phyloP scores from a whole-genome alignment of 2,888 invertebrate genomes.

The Netelia inedita region DNA sequence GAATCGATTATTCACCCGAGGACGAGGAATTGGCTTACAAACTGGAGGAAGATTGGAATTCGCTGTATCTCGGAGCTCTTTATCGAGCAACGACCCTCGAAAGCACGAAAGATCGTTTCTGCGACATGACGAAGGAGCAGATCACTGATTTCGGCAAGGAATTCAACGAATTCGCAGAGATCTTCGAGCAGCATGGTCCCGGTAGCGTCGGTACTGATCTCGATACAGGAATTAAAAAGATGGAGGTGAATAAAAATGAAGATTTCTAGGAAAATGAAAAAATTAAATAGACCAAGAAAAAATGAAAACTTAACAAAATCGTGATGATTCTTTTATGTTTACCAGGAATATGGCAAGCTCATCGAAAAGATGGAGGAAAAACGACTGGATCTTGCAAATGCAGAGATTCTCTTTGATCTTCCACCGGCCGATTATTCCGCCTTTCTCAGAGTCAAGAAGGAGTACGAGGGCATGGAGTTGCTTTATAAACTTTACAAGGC shows the following conservation, averaged over 20 bases:
- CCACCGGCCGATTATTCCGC: slow-evolving; percentile 93
- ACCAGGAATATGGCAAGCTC: slow-evolving; percentile 88
- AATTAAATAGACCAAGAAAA: neutral
- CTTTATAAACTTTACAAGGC: slow-evolving; percentile 92
- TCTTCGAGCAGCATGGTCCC: slow-evolving; percentile 92
- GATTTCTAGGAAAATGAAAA: neutral
- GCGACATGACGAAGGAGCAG: slow-evolving; percentile 91
- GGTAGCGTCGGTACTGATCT: slow-evolving; percentile 92
- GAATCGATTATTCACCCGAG: slow-evolving; percentile 88
- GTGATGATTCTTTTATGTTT: slow-evolving; percentile 73
- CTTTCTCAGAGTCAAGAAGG: slow-evolving; percentile 88
- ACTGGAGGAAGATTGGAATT: slow-evolving; percentile 90
- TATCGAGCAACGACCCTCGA: slow-evolving; percentile 90
- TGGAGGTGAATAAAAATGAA: slow-evolving; percentile 87
- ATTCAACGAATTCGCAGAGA: slow-evolving; percentile 89
- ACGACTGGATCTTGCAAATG: slow-evolving; percentile 88
- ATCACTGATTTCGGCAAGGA: slow-evolving; percentile 89
- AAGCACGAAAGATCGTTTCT: slow-evolving; percentile 94
- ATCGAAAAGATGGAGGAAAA: slow-evolving; percentile 90
- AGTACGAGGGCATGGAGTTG: slow-evolving; percentile 89
- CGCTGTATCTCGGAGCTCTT: slow-evolving; percentile 89
- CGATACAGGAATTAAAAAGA: slow-evolving; percentile 89
- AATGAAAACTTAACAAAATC: slow-evolving; percentile 67
- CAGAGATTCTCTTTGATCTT: slow-evolving; percentile 95
- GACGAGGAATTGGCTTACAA: slow-evolving; percentile 87